Evolutionary conservation across 2,797 vertebrate species (phyloP), one percentile per base, ranked within the genome.

Genomic region (Pampus argenteus): DNA sequence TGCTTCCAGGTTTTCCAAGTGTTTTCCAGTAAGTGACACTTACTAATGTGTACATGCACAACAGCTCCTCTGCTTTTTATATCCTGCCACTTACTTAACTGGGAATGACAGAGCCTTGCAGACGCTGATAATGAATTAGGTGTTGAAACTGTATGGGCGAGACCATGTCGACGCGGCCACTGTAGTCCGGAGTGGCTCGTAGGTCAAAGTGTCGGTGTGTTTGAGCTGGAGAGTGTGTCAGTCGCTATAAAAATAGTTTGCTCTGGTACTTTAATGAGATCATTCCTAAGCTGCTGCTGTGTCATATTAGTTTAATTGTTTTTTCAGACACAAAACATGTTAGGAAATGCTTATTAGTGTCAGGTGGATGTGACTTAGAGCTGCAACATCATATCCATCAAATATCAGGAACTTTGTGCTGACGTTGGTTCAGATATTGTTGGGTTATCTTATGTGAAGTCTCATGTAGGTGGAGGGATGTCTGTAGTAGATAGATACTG

Each of bases 51-150:
- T 69, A 63, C 71, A 80, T 55, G 77, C 42, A 29, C 71, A 66
- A 29, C 71, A 66, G 68, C 81, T 87, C 86, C 45, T 74, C 74
- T 80, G 86, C 90, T 94, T 92, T 95, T 94, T 90, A 91, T 94
- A 94, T 85, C 91, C 80, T 56, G 64, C 77, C 93, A 91, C 91
- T 93, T 89, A 82, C 83, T 82, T 86, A 79, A 83, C 83, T 76
- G 85, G 89, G 77, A 89, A 90, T 83, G 82, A 86, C 86, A 63
- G 85, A 77, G 86, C 85, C 86, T 79, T 87, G 84, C 90, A 88
- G 89, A 78, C 56, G 77, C 86, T 91, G 89, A 94, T 94, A 94
- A 95, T 93, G 86, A 91, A 94, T 93, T 93, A 90, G 92, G 92
- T 95, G 94, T 93, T 95, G 94, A 95, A 91, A 92, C 76, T 65